These are phyloP conservation scores for Chironomus tentans DNA, from an alignment of 2,888 invertebrate genomes.

Conservation along the genomic window DNA sequence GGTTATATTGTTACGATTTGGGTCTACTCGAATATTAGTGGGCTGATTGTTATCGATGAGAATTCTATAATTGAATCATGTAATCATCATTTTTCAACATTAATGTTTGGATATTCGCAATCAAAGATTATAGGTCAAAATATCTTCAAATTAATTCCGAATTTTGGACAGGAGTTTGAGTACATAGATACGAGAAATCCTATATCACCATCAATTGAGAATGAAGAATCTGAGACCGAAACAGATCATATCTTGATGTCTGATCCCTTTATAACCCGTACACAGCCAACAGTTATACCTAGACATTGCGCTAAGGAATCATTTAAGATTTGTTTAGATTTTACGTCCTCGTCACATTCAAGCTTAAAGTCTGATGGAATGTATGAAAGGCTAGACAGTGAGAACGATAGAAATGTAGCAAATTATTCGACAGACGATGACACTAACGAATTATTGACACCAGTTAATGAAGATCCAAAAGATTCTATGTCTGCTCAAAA, in stretches of 20 bases:
- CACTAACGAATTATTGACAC: constrained; percentile 30
- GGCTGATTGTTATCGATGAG: constrained; percentile 53
- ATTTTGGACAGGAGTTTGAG: constrained; percentile 52
- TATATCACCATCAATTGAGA: constrained; percentile 46
- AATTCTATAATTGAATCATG: constrained; percentile 54
- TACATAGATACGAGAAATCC: constrained; percentile 44
- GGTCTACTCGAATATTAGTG: constrained; percentile 56
- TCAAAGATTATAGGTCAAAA: constrained; percentile 50
- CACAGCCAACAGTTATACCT: neutral
- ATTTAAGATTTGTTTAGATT: constrained; percentile 24
- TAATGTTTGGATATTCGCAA: constrained; percentile 55
- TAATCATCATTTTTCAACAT: constrained; percentile 56
- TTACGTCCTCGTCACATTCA: constrained; percentile 15
- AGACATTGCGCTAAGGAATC: constrained; percentile 16
- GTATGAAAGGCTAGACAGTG: constrained; percentile 25
- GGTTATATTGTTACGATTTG: constrained; percentile 35
- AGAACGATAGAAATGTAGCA: constrained; percentile 29
- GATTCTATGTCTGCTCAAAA: neutral
- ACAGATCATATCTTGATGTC: constrained; percentile 31
- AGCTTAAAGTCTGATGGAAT: neutral
- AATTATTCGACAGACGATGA: constrained; percentile 28
- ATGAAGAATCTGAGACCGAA: constrained; percentile 43
- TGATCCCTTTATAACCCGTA: constrained; percentile 7
- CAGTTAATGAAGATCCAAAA: constrained; percentile 30
- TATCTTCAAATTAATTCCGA: constrained; percentile 50